These are phyloP conservation scores for Sebastes hubbsi DNA, from an alignment of 2,797 vertebrate genomes.

Conservation along the genomic window DNA sequence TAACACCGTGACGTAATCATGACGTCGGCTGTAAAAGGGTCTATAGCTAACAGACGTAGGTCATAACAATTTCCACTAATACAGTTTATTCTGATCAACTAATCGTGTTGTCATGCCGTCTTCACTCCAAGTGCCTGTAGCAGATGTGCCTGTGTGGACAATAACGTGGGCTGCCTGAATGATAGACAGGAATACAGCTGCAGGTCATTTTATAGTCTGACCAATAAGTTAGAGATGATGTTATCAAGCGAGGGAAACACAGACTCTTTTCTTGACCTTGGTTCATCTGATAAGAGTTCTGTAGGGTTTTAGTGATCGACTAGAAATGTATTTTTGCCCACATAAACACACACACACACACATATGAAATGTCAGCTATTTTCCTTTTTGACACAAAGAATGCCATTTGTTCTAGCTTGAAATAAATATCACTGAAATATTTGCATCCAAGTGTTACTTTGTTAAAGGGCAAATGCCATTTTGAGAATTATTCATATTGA, in stretches of 20 bases:
- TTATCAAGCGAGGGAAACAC: neutral
- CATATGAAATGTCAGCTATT: neutral
- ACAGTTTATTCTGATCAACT: neutral
- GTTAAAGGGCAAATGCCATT: conserved; percentile 37
- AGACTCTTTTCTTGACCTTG: neutral
- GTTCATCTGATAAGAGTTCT: neutral
- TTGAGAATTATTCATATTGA: conserved; percentile 23
- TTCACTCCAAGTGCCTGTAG: neutral
- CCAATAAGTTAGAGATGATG: neutral
- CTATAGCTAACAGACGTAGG: neutral
- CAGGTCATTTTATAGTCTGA: neutral
- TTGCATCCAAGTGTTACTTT: conserved; percentile 19
- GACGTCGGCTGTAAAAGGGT: too few relatives aligned
- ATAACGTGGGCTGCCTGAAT: neutral
- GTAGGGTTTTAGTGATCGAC: neutral
- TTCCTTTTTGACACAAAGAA: neutral
- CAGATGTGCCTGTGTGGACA: neutral
- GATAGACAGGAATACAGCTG: neutral
- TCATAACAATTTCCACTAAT: neutral
- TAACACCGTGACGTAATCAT: too few relatives aligned
- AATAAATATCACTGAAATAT: conserved; percentile 29
- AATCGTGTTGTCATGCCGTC: neutral
- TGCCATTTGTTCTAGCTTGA: conserved; percentile 4
- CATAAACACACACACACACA: neutral
- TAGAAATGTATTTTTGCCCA: neutral